These are phyloP conservation scores for Psittacula derbiana DNA, from an alignment of 2,797 vertebrate genomes.

Conservation along the genomic window DNA sequence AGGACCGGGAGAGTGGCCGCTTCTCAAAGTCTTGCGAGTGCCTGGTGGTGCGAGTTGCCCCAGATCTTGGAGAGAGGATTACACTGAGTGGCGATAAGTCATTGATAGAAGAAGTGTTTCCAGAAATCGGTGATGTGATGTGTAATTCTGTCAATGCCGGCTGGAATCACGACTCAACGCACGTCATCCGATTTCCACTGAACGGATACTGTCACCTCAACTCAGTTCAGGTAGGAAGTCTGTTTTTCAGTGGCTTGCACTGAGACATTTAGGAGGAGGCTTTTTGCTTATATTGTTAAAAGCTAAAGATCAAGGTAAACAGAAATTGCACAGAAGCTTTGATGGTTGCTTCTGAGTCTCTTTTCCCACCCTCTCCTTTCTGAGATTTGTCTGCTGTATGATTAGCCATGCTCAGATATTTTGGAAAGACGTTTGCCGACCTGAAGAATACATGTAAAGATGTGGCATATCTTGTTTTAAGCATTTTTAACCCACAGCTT, in stretches of 20 bases:
- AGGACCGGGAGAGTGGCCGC: slow-evolving; percentile 88
- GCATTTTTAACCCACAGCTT: not conserved
- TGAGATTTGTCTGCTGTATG: not conserved
- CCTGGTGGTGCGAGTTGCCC: slow-evolving; percentile 94
- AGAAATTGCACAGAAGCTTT: not conserved
- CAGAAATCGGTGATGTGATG: slow-evolving; percentile 97
- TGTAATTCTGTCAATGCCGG: slow-evolving; percentile 97
- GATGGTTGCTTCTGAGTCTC: not conserved
- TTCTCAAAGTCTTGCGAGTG: slow-evolving; percentile 94
- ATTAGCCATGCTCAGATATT: not conserved
- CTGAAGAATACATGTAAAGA: not conserved
- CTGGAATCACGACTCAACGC: slow-evolving; percentile 98
- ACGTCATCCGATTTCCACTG: slow-evolving; percentile 96
- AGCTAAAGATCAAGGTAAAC: not conserved
- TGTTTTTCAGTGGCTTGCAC: not conserved
- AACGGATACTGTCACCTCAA: slow-evolving; percentile 99
- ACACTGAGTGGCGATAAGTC: slow-evolving; percentile 95
- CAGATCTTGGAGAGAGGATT: slow-evolving; percentile 95
- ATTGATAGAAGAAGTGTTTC: slow-evolving; percentile 96
- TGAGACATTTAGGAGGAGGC: not conserved
- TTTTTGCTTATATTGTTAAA: not conserved
- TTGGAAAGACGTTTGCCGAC: not conserved
- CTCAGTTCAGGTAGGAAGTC: slow-evolving; percentile 89
- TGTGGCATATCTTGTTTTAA: not conserved
- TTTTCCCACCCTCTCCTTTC: not conserved